These are phyloP conservation scores for Halcyon malimbica DNA, from an alignment of 2,113 vertebrate species.

Conservation along the genomic window DNA sequence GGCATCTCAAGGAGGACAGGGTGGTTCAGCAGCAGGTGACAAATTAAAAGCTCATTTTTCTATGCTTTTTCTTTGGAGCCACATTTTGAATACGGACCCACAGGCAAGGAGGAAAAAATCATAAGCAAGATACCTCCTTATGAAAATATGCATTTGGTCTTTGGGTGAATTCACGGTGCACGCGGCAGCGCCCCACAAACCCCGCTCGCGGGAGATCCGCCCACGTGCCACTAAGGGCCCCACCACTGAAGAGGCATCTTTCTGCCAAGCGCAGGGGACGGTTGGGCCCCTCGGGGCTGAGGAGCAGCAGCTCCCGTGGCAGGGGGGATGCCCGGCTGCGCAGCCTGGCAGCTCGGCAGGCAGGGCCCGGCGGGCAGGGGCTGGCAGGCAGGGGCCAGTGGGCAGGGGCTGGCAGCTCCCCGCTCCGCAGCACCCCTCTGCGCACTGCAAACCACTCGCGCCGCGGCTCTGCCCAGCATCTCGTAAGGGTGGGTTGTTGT, in stretches of 20 bases:
- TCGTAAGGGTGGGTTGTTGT: background rate
- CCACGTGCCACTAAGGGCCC: background rate
- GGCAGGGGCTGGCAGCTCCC: background rate
- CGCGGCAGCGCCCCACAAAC: background rate
- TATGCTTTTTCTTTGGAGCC: conserved; percentile 29
- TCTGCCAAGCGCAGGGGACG: background rate
- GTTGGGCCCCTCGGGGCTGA: background rate
- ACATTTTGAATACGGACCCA: background rate
- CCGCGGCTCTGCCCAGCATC: background rate
- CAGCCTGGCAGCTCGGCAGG: conserved; percentile 19
- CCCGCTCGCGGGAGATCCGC: background rate
- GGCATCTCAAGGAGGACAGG: conserved; percentile 41
- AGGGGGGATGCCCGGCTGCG: background rate
- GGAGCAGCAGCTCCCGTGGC: background rate
- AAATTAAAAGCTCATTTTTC: conserved; percentile 61
- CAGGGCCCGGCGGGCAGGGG: background rate
- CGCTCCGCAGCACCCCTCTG: background rate
- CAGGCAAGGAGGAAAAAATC: background rate
- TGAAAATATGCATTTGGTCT: background rate
- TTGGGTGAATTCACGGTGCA: background rate
- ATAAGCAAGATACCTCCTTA: background rate
- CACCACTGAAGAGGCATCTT: background rate
- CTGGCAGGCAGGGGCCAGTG: no score
- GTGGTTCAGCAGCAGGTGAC: conserved; percentile 42
- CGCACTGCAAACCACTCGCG: background rate